Percentiles rank a stretch among this genome's conserved stretches.
Conservation (phyloP, 2,113 vertebrate species). For the Pedetes capensis region DNA sequence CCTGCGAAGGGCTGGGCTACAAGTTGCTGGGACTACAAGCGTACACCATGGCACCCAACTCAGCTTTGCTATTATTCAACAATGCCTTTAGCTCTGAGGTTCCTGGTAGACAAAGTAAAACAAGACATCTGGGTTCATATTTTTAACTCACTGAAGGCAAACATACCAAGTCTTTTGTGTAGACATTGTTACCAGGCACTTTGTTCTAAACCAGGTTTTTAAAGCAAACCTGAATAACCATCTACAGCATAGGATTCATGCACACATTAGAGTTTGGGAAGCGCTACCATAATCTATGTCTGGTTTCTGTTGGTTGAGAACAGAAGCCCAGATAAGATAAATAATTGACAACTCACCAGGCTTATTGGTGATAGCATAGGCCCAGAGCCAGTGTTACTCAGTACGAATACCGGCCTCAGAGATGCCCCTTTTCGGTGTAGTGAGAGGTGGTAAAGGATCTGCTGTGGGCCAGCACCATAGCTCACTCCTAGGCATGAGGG, state of each 20-base stretch:
- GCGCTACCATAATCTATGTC: background rate
- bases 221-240: background rate
- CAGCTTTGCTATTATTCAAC: background rate
- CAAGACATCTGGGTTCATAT: background rate
- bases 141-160: slow-evolving; percentile 23
- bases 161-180: background rate
- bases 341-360: background rate
- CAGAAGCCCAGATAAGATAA: background rate
- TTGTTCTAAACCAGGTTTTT: background rate
- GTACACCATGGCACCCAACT: no score
- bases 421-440: background rate
- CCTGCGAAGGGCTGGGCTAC: no score
- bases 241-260: background rate
- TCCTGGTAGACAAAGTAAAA: background rate
- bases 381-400: background rate
- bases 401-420: background rate
- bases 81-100: slow-evolving; percentile 18
- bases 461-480: background rate
- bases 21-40: no score
- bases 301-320: background rate
- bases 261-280: background rate
- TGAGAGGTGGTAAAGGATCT: background rate
- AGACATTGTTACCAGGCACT: background rate
- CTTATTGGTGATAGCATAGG: background rate
- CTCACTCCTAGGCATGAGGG: background rate